These are phyloP conservation scores for Synanceia verrucosa DNA, from an alignment of 2,797 vertebrate species.

Conservation along the genomic window DNA sequence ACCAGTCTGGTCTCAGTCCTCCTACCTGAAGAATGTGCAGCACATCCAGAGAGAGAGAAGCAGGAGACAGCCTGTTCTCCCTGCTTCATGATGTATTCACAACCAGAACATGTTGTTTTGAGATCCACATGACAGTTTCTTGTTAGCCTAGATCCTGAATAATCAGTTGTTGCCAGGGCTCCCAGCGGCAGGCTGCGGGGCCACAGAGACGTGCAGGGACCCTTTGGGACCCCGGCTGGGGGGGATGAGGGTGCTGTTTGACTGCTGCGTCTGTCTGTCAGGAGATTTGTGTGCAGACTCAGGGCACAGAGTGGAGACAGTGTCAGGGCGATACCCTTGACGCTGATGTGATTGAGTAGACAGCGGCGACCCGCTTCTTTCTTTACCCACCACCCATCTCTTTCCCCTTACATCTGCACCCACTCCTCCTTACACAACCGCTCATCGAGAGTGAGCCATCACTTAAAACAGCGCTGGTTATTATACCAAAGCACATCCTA, in stretches of 20 bases:
- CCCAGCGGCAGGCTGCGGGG: conserved; percentile 54
- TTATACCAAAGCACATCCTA: conserved; percentile 79
- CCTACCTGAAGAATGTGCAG: conserved; percentile 37
- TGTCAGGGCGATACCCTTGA: conserved; percentile 84
- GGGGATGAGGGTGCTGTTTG: conserved; percentile 55
- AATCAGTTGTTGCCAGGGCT: conserved; percentile 73
- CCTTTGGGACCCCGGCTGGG: conserved; percentile 40
- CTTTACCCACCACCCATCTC: conserved; percentile 62
- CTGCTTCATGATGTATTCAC: conserved; percentile 69
- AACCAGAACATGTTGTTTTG: conserved; percentile 67
- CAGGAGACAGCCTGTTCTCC: conserved; percentile 54
- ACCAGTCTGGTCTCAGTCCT: conserved; percentile 19
- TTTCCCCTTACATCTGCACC: conserved; percentile 43
- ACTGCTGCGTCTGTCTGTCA: conserved; percentile 71
- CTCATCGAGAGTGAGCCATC: conserved; percentile 66
- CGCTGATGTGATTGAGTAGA: conserved; percentile 82
- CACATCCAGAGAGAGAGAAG: conserved; percentile 32
- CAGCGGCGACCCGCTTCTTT: conserved; percentile 71
- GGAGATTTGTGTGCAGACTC: conserved; percentile 78
- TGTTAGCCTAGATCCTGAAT: conserved; percentile 73
- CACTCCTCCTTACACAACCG: conserved; percentile 50
- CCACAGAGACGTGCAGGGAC: conserved; percentile 57
- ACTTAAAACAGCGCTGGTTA: conserved; percentile 78
- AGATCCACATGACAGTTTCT: conserved; percentile 69
- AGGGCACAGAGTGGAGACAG: conserved; percentile 73